These are phyloP conservation scores for Conistra vaccinii DNA, from an alignment of 2,888 invertebrate genomes.

Conservation along the genomic window DNA sequence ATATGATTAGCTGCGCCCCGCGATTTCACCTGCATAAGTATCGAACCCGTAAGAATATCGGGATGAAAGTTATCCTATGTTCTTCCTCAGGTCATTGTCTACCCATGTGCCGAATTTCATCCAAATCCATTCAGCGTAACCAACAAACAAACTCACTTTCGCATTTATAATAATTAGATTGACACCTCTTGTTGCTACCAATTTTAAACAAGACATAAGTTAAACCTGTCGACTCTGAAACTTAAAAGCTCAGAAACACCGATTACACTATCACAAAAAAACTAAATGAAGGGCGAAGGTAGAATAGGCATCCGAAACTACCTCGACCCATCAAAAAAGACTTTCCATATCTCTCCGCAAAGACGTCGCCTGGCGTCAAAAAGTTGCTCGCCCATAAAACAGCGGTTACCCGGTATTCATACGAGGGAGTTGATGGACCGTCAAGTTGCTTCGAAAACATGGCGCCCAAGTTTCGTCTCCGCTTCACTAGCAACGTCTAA, in stretches of 20 bases:
- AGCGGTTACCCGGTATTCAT: conserved; percentile 68
- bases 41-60: too few species aligned
- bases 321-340: conserved; percentile 38
- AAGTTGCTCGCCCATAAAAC: conserved; percentile 69
- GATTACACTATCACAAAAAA: conserved; percentile 12
- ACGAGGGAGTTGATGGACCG: conserved; percentile 62
- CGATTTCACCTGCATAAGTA: too few species aligned
- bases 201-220: neutral
- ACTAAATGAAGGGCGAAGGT: neutral
- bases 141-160: too few species aligned
- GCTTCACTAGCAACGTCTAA: conserved; percentile 46
- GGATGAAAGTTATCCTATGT: too few species aligned
- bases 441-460: conserved; percentile 61
- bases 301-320: conserved; percentile 19
- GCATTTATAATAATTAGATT: too few species aligned
- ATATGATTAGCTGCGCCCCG: neutral
- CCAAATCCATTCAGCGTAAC: too few species aligned
- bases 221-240: neutral
- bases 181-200: neutral
- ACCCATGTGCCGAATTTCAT: too few species aligned
- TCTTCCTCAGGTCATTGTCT: too few species aligned
- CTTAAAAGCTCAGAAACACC: too few species aligned
- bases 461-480: conserved; percentile 45
- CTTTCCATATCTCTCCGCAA: conserved; percentile 45
- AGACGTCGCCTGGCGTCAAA: conserved; percentile 65